Evolutionary conservation across 1,140 invertebrate genomes (phyloP).

Genomic region (Drosophila ogumai): DNA sequence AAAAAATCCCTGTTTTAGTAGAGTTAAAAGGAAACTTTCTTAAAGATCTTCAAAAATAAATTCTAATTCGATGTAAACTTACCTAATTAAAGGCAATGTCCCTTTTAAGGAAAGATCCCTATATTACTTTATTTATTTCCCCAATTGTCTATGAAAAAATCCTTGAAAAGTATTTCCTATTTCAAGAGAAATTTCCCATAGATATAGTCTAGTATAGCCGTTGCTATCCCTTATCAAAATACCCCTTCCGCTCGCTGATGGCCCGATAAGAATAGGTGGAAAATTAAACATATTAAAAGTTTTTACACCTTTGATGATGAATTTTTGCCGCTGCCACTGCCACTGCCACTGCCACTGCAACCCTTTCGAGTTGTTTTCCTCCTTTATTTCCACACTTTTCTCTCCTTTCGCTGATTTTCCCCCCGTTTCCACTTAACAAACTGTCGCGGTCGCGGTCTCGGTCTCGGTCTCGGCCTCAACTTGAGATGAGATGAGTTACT

Average conservation of each 20-base stretch:
- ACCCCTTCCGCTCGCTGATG: background rate
- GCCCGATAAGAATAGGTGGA: constrained; percentile 63
- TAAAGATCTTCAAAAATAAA: too few relatives aligned
- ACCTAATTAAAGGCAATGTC: too few relatives aligned
- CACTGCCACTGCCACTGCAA: constrained; percentile 30
- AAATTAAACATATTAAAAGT: constrained; percentile 84
- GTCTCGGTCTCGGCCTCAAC: constrained; percentile 12
- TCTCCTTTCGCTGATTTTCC: background rate
- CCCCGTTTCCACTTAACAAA: constrained; percentile 60
- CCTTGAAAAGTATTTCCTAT: too few relatives aligned
- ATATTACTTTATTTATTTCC: background rate
- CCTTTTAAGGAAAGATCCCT: background rate
- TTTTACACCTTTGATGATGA: constrained; percentile 84
- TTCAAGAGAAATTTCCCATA: too few relatives aligned
- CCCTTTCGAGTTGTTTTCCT: constrained; percentile 47
- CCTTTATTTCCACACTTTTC: constrained; percentile 10
- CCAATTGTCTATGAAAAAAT: too few relatives aligned
- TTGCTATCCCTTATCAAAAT: background rate
- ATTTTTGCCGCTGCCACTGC: constrained; percentile 51
- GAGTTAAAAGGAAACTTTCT: too few relatives aligned
- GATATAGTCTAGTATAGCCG: background rate
- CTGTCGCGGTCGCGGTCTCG: constrained; percentile 61
- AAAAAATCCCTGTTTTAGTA: too few relatives aligned
- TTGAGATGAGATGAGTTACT: constrained; percentile 14
- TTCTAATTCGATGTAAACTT: too few relatives aligned